A percentile compares a stretch with the other conserved stretches of the same genome.
Evolutionary conservation across 2,113 vertebrate species (phyloP).

Genomic region (Mixornis gularis): DNA sequence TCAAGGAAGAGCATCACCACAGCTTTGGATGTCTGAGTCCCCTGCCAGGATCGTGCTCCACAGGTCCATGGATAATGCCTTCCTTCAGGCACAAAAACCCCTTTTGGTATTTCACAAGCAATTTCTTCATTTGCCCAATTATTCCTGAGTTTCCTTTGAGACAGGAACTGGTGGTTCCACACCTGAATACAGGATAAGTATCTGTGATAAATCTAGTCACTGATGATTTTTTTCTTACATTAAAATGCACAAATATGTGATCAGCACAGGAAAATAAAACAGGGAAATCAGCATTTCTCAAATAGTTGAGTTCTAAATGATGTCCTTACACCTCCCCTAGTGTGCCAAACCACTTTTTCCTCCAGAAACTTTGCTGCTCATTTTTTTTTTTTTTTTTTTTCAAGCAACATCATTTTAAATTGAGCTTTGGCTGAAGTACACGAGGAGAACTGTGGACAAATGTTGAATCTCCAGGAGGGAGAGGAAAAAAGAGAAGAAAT

Average conservation of each 20-base stretch:
- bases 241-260: neutral
- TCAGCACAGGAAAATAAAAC: neutral
- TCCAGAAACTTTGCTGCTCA: neutral
- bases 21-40: neutral
- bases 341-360: neutral
- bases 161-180: neutral
- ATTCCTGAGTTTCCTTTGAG: neutral
- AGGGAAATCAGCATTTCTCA: neutral
- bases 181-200: rapidly evolving
- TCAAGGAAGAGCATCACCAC: neutral
- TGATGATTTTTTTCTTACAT: neutral
- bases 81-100: neutral
- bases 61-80: rapidly evolving
- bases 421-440: neutral
- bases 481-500: rapidly evolving
- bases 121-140: neutral
- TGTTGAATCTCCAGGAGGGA: neutral
- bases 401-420: neutral
- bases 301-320: neutral
- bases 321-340: neutral
- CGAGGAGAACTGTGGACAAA: neutral
- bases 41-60: neutral
- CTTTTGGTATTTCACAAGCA: neutral
- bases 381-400: no score
- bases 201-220: rapidly evolving